These are phyloP conservation scores for Amniataba percoides DNA, from an alignment of 2,797 vertebrate genomes.

Conservation along the genomic window DNA sequence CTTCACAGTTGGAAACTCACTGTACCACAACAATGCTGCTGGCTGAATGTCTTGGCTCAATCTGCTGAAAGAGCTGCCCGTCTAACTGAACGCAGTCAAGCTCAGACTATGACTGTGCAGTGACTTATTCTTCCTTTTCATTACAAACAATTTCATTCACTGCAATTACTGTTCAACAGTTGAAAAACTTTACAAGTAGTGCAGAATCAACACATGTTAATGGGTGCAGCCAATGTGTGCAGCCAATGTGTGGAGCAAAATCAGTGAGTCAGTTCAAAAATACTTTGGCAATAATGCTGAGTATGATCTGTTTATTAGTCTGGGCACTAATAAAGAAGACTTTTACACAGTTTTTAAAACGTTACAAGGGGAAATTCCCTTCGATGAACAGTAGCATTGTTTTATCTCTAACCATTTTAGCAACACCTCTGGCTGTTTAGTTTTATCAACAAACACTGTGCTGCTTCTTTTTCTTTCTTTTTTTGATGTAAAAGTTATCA, in stretches of 20 bases:
- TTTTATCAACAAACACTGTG: background rate
- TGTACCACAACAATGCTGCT: constrained; percentile 35
- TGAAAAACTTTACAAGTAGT: background rate
- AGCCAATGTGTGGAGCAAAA: background rate
- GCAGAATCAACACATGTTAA: background rate
- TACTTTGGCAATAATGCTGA: background rate
- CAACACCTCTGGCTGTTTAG: background rate
- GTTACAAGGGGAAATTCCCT: background rate
- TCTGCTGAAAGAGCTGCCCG: constrained; percentile 32
- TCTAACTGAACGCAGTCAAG: constrained; percentile 16
- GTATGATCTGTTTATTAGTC: background rate
- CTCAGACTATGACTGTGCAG: constrained; percentile 7
- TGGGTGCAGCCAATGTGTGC: no score
- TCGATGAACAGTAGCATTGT: background rate
- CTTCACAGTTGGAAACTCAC: constrained; percentile 30
- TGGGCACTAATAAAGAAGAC: no score
- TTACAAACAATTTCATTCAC: background rate
- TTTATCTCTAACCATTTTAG: background rate
- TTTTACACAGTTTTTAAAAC: no score
- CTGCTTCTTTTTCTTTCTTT: background rate
- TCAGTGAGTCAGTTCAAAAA: background rate
- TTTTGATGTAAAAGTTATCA: background rate
- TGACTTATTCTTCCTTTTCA: background rate
- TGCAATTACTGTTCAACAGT: background rate
- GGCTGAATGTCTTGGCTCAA: constrained; percentile 26